These are phyloP conservation scores for Poecilobothrus nobilitatus DNA, from an alignment of 2,888 invertebrate species.

Conservation along the genomic window DNA sequence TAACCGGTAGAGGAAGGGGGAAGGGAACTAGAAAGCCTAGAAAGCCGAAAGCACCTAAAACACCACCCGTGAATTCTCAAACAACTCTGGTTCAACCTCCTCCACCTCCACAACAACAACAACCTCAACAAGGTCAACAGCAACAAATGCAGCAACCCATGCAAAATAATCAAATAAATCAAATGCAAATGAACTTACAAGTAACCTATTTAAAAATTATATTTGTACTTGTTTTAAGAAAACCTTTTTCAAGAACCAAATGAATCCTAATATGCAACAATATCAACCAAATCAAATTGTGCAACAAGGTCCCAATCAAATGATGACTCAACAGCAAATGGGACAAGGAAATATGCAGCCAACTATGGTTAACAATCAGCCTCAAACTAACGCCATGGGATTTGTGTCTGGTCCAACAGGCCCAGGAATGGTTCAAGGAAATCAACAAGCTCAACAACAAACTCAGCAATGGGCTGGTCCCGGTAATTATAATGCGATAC, in stretches of 20 bases:
- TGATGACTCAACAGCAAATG: constrained; percentile 43
- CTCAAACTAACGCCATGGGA: constrained; percentile 37
- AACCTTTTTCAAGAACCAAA: constrained; percentile 21
- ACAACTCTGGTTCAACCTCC: constrained; percentile 30
- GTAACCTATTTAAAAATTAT: constrained; percentile 23
- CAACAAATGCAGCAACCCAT: constrained; percentile 35
- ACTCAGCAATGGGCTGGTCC: constrained; percentile 35
- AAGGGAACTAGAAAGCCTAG: constrained; percentile 40
- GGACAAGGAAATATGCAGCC: constrained; percentile 37
- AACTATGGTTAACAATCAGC: constrained; percentile 34
- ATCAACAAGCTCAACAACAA: constrained; percentile 45
- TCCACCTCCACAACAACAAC: constrained; percentile 38
- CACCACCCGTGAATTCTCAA: constrained; percentile 38
- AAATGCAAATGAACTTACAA: constrained; percentile 44
- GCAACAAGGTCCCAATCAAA: constrained; percentile 40
- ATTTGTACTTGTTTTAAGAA: background rate
- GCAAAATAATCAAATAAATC: constrained; percentile 42
- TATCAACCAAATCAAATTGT: constrained; percentile 42
- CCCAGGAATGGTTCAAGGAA: constrained; percentile 42
- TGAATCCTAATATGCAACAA: constrained; percentile 45
- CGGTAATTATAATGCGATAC: constrained; percentile 38
- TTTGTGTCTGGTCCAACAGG: constrained; percentile 37
- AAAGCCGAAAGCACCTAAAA: constrained; percentile 46
- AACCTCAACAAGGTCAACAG: constrained; percentile 31
- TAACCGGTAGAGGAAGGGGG: constrained; percentile 38